phyloP scores from a whole-genome alignment of 2,888 invertebrate genomes.

The Xestia ashworthii region DNA sequence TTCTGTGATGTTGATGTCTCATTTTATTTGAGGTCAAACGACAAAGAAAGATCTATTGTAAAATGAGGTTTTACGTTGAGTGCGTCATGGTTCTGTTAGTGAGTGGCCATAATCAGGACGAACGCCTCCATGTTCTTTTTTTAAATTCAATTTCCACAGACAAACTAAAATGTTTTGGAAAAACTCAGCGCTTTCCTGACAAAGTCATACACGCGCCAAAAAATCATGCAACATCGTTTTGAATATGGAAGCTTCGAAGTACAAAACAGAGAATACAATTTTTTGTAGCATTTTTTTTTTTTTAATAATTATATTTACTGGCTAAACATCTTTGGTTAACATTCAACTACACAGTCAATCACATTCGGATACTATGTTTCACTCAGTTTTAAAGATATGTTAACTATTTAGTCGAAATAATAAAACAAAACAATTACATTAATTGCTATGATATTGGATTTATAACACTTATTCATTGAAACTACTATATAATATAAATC shows the following conservation, averaged over 20 bases:
- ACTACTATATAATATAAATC: constrained; percentile 43
- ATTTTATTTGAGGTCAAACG: background rate
- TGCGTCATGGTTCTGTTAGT: background rate
- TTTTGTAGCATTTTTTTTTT: constrained; percentile 3
- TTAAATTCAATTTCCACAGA: background rate
- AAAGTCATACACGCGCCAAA: background rate
- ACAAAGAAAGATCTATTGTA: constrained; percentile 6
- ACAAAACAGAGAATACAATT: background rate
- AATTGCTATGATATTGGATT: constrained; percentile 46
- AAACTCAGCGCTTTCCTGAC: background rate
- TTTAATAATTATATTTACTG: constrained; percentile 19
- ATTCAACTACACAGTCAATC: constrained; percentile 30
- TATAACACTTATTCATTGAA: constrained; percentile 53
- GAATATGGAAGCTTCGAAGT: background rate
- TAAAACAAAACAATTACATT: constrained; percentile 28
- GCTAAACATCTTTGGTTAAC: constrained; percentile 50
- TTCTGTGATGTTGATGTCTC: constrained; percentile 6
- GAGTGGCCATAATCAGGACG: background rate
- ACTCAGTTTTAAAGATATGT: constrained; percentile 45
- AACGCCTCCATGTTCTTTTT: background rate
- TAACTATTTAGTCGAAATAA: constrained; percentile 25
- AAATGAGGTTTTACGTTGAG: background rate
- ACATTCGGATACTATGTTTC: constrained; percentile 29
- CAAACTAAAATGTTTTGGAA: background rate
- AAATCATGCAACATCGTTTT: background rate